These are phyloP conservation scores for Mola mola DNA, from an alignment of 2,113 vertebrate genomes.

Conservation along the genomic window DNA sequence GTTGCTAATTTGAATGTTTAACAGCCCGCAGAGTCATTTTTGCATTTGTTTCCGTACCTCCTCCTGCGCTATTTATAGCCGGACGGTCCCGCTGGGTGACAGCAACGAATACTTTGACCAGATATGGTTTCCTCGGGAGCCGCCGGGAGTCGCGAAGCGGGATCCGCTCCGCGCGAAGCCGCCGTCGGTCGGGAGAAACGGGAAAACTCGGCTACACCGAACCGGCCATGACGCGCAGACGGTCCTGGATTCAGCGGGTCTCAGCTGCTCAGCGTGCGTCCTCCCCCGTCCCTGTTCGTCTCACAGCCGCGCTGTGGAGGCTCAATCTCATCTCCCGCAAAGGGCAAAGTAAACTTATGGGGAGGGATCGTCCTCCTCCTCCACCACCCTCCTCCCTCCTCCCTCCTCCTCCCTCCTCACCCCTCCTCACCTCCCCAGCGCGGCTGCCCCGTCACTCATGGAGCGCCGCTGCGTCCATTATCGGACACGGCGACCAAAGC, in stretches of 20 bases:
- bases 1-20: background rate
- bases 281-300: slow-evolving; percentile 72
- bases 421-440: slow-evolving; percentile 4
- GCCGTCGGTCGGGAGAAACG: background rate
- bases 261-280: slow-evolving; percentile 53
- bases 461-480: slow-evolving; percentile 66
- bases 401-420: slow-evolving; percentile 4
- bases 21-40: slow-evolving; percentile 28
- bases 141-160: slow-evolving; percentile 58
- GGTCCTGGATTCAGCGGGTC: slow-evolving; percentile 21
- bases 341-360: slow-evolving; percentile 64
- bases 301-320: slow-evolving; percentile 27
- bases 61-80: slow-evolving; percentile 83
- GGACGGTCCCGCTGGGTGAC: slow-evolving; percentile 81
- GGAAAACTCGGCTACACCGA: slow-evolving; percentile 23
- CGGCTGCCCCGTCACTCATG: slow-evolving; percentile 73
- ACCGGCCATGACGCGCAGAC: slow-evolving; percentile 41
- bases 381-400: background rate
- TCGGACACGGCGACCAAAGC: slow-evolving; percentile 24
- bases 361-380: slow-evolving; percentile 51
- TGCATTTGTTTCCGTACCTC: slow-evolving; percentile 78
- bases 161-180: slow-evolving; percentile 25
- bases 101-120: slow-evolving; percentile 89
- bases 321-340: slow-evolving; percentile 65
- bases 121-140: slow-evolving; percentile 85